Conservation (phyloP, 2,888 invertebrate genomes). For the Macrophya alboannulata region DNA sequence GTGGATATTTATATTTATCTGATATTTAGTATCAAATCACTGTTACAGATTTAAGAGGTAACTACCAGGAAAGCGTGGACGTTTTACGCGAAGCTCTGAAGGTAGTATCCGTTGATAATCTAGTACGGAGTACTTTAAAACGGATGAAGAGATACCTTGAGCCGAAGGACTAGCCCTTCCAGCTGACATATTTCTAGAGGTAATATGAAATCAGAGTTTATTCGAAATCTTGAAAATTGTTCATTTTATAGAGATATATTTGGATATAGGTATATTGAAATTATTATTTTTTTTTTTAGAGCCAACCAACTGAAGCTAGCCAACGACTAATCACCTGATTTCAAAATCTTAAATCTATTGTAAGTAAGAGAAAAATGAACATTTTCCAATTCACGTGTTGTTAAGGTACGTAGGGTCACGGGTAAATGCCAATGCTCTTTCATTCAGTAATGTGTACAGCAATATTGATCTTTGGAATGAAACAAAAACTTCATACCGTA, state of each 20-base stretch:
- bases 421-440: conserved; percentile 20
- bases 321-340: conserved; percentile 34
- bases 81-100: conserved; percentile 81
- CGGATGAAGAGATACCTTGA: conserved; percentile 1
- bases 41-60: conserved; percentile 77
- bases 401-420: not conserved
- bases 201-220: conserved; percentile 2
- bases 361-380: not conserved
- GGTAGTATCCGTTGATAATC: not conserved
- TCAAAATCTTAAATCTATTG: conserved; percentile 12
- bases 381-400: conserved; percentile 13
- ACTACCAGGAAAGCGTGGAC: conserved; percentile 80
- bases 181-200: conserved; percentile 7
- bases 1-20: not conserved
- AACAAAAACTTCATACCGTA: not conserved
- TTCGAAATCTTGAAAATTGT: not conserved
- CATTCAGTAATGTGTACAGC: not conserved
- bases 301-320: not conserved
- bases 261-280: not conserved
- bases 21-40: not conserved
- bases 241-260: not conserved
- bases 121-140: not conserved
- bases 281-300: conserved; percentile 1
- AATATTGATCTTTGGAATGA: not conserved
- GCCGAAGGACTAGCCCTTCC: conserved; percentile 10